phyloP scores from a whole-genome alignment of 2,888 invertebrate genomes.

The Xestia ashworthii region DNA sequence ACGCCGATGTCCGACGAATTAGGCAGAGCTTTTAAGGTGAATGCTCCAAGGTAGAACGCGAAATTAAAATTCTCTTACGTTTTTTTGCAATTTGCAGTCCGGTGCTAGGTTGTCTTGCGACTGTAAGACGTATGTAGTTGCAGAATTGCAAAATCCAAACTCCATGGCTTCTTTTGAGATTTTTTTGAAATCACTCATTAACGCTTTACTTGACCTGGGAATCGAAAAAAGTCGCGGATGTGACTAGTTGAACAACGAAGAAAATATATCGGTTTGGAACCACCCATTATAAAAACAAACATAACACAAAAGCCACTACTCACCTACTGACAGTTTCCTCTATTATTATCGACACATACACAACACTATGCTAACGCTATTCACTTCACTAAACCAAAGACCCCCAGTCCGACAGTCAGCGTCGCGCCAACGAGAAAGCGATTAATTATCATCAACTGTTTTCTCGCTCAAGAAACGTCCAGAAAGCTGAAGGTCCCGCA shows the following conservation, averaged over 20 bases:
- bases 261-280: not conserved
- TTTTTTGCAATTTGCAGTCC: too few species aligned
- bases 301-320: slow-evolving; percentile 28
- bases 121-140: too few species aligned
- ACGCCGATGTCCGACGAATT: too few species aligned
- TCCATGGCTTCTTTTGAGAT: not conserved
- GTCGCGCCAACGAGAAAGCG: not conserved
- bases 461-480: not conserved
- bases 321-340: slow-evolving; percentile 44
- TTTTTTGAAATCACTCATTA: fast-evolving
- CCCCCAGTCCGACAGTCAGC: not conserved
- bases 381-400: slow-evolving; percentile 30
- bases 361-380: slow-evolving; percentile 5
- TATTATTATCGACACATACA: slow-evolving; percentile 23
- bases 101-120: too few species aligned
- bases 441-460: not conserved
- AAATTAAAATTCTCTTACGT: too few species aligned
- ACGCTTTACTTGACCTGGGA: not conserved
- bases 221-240: not conserved
- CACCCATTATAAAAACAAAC: slow-evolving; percentile 9
- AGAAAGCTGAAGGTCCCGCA: not conserved
- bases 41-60: too few species aligned
- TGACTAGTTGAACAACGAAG: not conserved
- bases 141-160: too few species aligned
- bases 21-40: not conserved